Conservation (phyloP, 2,113 vertebrate species). For the Pseudorhombus dupliciocellatus region DNA sequence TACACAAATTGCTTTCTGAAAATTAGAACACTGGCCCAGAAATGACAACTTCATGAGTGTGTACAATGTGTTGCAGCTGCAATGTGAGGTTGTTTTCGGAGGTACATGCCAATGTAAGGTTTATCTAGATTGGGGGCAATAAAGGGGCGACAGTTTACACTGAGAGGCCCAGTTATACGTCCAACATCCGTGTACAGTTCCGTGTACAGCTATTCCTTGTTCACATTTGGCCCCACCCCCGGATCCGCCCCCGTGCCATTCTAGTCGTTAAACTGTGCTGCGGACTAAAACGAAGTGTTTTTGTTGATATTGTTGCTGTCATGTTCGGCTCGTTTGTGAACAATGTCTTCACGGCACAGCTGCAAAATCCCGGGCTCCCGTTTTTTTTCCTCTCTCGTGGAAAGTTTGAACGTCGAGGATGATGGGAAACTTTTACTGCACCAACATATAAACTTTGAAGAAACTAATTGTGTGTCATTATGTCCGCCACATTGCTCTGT, state of each 20-base stretch:
- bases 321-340: slow-evolving; percentile 42
- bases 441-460: slow-evolving; percentile 78
- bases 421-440: slow-evolving; percentile 75
- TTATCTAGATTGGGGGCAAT: neutral
- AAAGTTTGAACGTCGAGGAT: slow-evolving; percentile 55
- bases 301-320: slow-evolving; percentile 20
- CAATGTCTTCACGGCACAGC: slow-evolving; percentile 34
- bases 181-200: no score
- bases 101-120: neutral
- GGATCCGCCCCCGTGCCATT: no score
- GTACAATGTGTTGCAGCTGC: no score
- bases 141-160: neutral
- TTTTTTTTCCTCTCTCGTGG: slow-evolving; percentile 56
- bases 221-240: neutral
- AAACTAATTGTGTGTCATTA: slow-evolving; percentile 74
- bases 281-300: neutral
- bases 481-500: slow-evolving; percentile 69
- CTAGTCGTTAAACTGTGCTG: neutral
- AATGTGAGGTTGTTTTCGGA: neutral
- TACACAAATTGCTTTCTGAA: no score
- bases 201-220: no score
- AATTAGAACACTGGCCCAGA: no score
- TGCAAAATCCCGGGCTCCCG: slow-evolving; percentile 29
- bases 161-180: no score
- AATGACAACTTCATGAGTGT: no score